phyloP scores from a whole-genome alignment of 2,888 invertebrate species.

The Ectobius pallidus region DNA sequence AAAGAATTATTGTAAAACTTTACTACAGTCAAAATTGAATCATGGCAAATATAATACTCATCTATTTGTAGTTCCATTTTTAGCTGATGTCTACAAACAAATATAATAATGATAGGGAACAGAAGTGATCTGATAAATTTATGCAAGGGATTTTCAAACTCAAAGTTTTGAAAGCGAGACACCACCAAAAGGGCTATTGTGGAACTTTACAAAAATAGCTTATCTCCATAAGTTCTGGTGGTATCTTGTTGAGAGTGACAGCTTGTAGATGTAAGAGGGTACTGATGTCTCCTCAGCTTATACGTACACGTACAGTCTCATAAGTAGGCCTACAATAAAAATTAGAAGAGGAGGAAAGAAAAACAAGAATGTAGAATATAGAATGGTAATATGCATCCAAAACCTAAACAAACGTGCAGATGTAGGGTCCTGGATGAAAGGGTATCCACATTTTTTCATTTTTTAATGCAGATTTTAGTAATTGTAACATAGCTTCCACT shows the following conservation, averaged over 20 bases:
- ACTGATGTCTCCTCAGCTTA: conserved; percentile 30
- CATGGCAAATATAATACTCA: conserved; percentile 38
- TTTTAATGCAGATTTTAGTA: no score
- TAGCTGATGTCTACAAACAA: conserved; percentile 33
- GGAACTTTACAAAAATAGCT: conserved; percentile 42
- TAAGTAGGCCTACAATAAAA: not conserved
- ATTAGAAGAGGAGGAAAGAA: conserved; percentile 7
- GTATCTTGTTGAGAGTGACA: conserved; percentile 12
- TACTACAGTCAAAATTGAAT: conserved; percentile 41
- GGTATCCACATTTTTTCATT: no score
- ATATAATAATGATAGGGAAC: conserved; percentile 9
- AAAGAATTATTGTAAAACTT: conserved; percentile 35
- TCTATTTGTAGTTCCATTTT: not conserved
- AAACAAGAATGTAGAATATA: not conserved
- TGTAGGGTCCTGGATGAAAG: no score
- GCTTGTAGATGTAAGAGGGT: conserved; percentile 24
- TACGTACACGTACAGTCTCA: conserved; percentile 22
- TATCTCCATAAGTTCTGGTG: conserved; percentile 39
- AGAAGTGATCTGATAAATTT: not conserved
- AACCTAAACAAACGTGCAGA: not conserved
- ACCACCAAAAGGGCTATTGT: conserved; percentile 42
- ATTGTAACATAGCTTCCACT: no score
- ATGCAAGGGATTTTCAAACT: not conserved
- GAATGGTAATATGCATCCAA: conserved; percentile 12
- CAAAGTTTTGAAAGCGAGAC: conserved; percentile 22